phyloP scores from a whole-genome alignment of 2,797 vertebrate species.

The Gadopsis bispinosus region DNA sequence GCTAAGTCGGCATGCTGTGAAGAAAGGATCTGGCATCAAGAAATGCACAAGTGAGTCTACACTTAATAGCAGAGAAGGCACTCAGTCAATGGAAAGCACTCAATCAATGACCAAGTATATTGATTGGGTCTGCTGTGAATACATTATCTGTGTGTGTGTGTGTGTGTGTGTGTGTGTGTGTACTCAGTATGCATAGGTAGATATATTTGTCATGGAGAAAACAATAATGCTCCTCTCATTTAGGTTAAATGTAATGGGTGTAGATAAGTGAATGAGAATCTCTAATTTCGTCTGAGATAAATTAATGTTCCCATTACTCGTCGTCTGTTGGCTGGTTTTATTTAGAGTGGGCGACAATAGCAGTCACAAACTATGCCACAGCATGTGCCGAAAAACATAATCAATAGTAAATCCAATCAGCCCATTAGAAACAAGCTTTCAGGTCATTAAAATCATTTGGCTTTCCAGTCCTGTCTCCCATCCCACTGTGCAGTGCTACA shows the following conservation, averaged over 20 bases:
- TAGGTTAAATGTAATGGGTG: constrained; percentile 48
- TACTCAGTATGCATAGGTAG: constrained; percentile 17
- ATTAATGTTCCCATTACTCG: constrained; percentile 51
- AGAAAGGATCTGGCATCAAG: constrained; percentile 93
- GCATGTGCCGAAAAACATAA: constrained; percentile 64
- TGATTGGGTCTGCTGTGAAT: constrained; percentile 43
- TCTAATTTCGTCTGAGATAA: constrained; percentile 51
- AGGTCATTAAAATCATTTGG: constrained; percentile 61
- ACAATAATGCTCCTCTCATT: constrained; percentile 46
- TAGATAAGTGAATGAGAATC: constrained; percentile 51
- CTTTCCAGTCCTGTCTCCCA: constrained; percentile 37
- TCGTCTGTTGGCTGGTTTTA: constrained; percentile 49
- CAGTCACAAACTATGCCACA: constrained; percentile 59
- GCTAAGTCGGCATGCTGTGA: constrained; percentile 92
- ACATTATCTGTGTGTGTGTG: neutral
- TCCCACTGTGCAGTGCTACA: constrained; percentile 12
- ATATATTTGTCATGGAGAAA: constrained; percentile 43
- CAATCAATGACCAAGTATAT: constrained; percentile 49
- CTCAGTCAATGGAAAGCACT: constrained; percentile 34
- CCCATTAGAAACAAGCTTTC: constrained; percentile 66
- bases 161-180: neutral
- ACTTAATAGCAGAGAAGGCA: constrained; percentile 27
- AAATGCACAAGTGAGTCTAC: constrained; percentile 95
- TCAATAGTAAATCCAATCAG: constrained; percentile 75
- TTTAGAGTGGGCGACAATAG: constrained; percentile 54